phyloP scores from a whole-genome alignment of 2,797 vertebrate species.

The Halcyon leucocephala region DNA sequence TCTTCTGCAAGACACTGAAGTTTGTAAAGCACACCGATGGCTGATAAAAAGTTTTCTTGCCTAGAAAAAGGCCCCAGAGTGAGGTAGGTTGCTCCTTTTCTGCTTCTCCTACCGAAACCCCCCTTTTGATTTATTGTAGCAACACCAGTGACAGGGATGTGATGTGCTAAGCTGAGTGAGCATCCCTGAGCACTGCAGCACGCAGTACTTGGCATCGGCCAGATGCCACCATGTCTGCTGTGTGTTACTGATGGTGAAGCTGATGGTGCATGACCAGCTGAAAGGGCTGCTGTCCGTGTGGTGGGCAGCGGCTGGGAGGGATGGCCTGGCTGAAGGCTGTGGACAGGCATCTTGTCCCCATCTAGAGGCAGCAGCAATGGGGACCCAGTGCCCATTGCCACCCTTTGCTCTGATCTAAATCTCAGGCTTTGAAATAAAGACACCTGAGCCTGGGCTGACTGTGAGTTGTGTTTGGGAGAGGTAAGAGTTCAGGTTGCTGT shows the following conservation, averaged over 20 bases:
- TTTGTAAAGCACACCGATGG: background rate
- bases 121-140: background rate
- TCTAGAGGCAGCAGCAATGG: background rate
- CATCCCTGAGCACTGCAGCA: accelerated
- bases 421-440: background rate
- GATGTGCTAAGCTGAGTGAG: accelerated
- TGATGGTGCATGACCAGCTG: accelerated
- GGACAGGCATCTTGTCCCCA: accelerated
- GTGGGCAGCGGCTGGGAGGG: background rate
- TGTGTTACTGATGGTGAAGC: accelerated
- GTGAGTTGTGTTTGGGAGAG: background rate
- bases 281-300: accelerated
- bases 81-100: background rate
- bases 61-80: accelerated
- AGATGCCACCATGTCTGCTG: accelerated
- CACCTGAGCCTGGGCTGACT: background rate
- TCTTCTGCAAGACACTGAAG: background rate
- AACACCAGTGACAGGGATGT: accelerated
- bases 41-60: background rate
- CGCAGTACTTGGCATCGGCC: background rate
- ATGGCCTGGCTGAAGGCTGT: accelerated
- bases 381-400: background rate
- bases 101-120: background rate
- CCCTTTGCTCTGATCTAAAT: background rate
- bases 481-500: background rate